Percentiles rank a stretch among this genome's conserved stretches.
Conservation (phyloP, 2,888 invertebrate species). For the Noctua janthe region DNA sequence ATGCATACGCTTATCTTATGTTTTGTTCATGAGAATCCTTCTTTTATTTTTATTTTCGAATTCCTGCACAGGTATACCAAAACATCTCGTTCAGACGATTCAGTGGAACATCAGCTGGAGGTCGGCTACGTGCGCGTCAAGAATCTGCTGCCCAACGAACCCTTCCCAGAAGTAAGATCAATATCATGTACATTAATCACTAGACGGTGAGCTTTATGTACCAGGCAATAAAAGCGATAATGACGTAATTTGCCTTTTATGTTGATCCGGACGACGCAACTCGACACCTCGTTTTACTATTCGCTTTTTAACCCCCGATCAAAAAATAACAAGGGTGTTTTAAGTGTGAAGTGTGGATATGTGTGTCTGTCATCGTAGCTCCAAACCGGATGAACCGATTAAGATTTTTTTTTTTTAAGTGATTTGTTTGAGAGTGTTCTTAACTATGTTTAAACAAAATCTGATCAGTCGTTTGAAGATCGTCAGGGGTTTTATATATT, state of each 20-base stretch:
- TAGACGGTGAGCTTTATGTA: background rate
- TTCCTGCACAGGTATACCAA: conserved; percentile 94
- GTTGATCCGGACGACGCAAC: background rate
- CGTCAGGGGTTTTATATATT: background rate
- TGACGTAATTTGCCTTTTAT: background rate
- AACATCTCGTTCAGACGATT: conserved; percentile 98
- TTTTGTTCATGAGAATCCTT: background rate
- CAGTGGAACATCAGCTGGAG: conserved; percentile 98
- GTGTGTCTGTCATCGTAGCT: background rate
- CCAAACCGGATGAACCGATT: background rate
- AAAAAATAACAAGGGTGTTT: background rate
- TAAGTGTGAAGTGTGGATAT: background rate
- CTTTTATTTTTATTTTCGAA: background rate
- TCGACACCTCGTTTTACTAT: background rate
- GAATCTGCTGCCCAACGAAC: conserved; percentile 98
- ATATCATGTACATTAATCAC: background rate
- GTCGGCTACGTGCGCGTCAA: conserved; percentile 98
- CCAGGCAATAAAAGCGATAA: background rate
- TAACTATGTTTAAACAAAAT: background rate
- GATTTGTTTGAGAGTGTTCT: background rate
- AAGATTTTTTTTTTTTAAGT: background rate
- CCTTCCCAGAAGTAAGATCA: conserved; percentile 94
- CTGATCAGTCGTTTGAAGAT: background rate
- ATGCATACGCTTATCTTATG: background rate
- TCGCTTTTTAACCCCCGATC: background rate